Evolutionary conservation across 2,797 vertebrate species (phyloP), one percentile per base, ranked within the genome.

Genomic region (Takifugu rubripes): DNA sequence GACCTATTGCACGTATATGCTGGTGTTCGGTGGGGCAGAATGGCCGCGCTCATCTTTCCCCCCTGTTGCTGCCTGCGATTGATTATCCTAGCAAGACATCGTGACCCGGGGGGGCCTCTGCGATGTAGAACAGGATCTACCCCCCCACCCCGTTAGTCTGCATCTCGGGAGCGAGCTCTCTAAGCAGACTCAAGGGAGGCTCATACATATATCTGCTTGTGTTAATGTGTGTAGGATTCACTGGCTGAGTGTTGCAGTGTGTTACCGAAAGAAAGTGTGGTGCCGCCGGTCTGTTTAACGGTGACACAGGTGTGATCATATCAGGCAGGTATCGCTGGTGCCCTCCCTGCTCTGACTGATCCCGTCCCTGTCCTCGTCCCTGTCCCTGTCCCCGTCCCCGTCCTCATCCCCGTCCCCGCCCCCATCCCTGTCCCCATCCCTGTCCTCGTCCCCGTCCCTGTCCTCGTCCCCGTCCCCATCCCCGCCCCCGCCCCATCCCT

Each of bases 151-250:
- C 45, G 49, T 61, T 54, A 40, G 56, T 62, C 56, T 62, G 52
- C 70, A 53, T 78, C 56, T 68, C 49, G 66, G 62, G 61, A 81
- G 58, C 75, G 58, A 77, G 64, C 56, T 79, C 52, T 61, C 21
- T 64, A 74, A 82, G 74, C 57, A 71, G 74, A 61, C 78, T 64
- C 75, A 3, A 1, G 78, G 68, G 85, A 82, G 40, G 7, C 7
- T 33, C 55, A 45, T 44, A 14, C 29, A 44, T 54, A 49, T 33
- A 45, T 51, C 24, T 68, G 46, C 65, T 64, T 69, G 49, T 47
- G 16, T 77, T 64, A 74, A 79, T 68, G 76, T 64, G 42, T 67
- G 29, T 62, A 61, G 58, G 52, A 56, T 71, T 68, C 55, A 54
- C 45, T 40, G 33, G 45, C 52, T 53, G 42, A 63, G 50, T 46